These are phyloP conservation scores for Hirtodrosophila trivittata DNA, from an alignment of 2,888 invertebrate species.

Conservation along the genomic window DNA sequence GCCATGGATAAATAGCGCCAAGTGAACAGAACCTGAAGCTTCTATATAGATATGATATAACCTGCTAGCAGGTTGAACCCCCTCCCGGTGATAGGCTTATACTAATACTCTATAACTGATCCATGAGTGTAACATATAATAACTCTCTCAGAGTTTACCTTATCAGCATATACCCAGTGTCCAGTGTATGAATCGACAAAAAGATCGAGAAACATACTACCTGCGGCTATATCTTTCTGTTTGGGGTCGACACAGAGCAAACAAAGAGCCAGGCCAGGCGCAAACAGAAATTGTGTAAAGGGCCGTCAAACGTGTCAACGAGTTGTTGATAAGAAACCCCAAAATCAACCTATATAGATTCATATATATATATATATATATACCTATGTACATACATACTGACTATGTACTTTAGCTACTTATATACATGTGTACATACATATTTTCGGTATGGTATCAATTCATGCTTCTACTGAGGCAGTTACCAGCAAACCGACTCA, in stretches of 20 bases:
- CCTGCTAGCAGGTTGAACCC: constrained; percentile 27
- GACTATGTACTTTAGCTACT: constrained; percentile 5
- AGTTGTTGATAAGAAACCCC: constrained; percentile 58
- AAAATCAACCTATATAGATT: constrained; percentile 33
- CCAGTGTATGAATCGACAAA: constrained; percentile 8
- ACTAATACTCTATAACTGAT: too few species aligned
- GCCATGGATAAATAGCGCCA: constrained; percentile 44
- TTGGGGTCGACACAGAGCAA: constrained; percentile 38
- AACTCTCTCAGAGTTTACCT: background rate
- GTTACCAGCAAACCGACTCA: constrained; percentile 46
- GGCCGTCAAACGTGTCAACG: constrained; percentile 58
- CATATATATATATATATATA: constrained; percentile 4
- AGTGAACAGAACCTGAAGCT: constrained; percentile 31
- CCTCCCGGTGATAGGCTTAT: too few species aligned
- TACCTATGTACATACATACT: background rate
- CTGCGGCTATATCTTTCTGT: constrained; percentile 13
- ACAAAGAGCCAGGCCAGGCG: constrained; percentile 23
- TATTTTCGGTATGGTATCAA: constrained; percentile 46
- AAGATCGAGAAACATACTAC: constrained; percentile 12
- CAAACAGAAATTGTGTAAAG: constrained; percentile 63
- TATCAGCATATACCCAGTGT: constrained; percentile 10
- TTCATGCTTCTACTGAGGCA: constrained; percentile 73
- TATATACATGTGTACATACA: constrained; percentile 10
- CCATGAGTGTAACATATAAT: too few species aligned
- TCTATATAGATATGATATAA: constrained; percentile 32